Conservation (phyloP, 2,797 vertebrate species). For the Leptatherina wallacei region DNA sequence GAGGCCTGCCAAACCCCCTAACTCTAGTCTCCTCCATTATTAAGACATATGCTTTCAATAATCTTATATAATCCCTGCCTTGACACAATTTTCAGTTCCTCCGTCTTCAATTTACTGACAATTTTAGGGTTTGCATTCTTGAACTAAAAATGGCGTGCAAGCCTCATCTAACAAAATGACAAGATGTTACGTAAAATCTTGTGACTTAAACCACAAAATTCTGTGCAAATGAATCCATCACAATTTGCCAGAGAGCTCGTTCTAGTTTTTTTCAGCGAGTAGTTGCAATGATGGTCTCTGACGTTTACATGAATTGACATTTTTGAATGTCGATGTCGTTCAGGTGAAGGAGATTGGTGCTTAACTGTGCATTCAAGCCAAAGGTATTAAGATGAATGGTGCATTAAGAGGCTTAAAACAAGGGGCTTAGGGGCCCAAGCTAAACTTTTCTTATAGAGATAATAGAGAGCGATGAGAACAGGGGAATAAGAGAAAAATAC, state of each 20-base stretch:
- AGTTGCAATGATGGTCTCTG: conserved; percentile 29
- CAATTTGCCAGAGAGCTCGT: conserved; percentile 15
- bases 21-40: conserved; percentile 33
- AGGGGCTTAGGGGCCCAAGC: conserved; percentile 39
- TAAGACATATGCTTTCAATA: conserved; percentile 80
- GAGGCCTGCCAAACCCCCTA: conserved; percentile 45
- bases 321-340: conserved; percentile 32
- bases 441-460: conserved; percentile 48
- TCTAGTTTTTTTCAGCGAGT: conserved; percentile 10
- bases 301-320: conserved; percentile 24
- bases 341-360: conserved; percentile 37
- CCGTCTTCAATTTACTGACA: conserved; percentile 60
- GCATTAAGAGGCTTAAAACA: conserved; percentile 51
- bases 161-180: conserved; percentile 42
- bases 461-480: conserved; percentile 48
- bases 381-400: conserved; percentile 37
- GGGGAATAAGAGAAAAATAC: conserved; percentile 43
- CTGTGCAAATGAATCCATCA: conserved; percentile 35
- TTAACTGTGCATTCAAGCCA: conserved; percentile 46
- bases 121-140: conserved; percentile 66
- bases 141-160: conserved; percentile 46
- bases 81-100: conserved; percentile 62
- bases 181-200: conserved; percentile 41
- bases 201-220: conserved; percentile 41
- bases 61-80: conserved; percentile 74